Conservation (phyloP, 2,888 invertebrate genomes). For the Epinotia brunnichana region DNA sequence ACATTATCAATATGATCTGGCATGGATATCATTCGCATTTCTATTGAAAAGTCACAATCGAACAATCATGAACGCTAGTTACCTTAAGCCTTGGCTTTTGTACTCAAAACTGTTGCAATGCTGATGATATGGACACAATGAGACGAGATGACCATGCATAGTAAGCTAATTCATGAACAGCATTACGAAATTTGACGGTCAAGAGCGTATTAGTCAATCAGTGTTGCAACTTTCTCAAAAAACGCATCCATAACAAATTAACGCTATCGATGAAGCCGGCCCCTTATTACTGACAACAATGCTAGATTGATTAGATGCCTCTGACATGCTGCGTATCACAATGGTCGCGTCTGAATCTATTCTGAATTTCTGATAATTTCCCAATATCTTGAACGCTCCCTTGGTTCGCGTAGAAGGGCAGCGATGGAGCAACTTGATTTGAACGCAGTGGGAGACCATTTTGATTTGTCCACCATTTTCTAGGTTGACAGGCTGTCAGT, state of each 20-base stretch:
- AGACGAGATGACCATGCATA: conserved; percentile 34
- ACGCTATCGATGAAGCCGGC: conserved; percentile 24
- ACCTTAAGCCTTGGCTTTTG: conserved; percentile 32
- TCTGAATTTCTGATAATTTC: conserved; percentile 33
- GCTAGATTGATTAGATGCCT: conserved; percentile 39
- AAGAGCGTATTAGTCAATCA: conserved; percentile 24
- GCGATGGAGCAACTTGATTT: conserved; percentile 29
- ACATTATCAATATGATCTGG: conserved; percentile 1
- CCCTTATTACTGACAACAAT: conserved; percentile 40
- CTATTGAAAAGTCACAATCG: conserved; percentile 14
- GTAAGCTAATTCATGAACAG: conserved; percentile 32
- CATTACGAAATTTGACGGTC: conserved; percentile 41
- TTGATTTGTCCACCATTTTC: conserved; percentile 33
- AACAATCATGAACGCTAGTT: conserved; percentile 28
- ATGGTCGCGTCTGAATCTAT: conserved; percentile 13
- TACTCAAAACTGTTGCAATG: conserved; percentile 30
- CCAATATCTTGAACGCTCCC: conserved; percentile 24
- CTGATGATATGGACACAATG: conserved; percentile 13
- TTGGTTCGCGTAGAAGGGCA: conserved; percentile 36
- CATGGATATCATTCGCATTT: conserved; percentile 3
- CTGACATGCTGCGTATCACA: conserved; percentile 24
- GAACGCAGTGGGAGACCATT: conserved; percentile 36
- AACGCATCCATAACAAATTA: conserved; percentile 40
- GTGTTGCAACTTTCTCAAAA: conserved; percentile 43
- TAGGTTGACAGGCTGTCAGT: conserved; percentile 28